Conservation (phyloP, 2,113 vertebrate genomes). For the Crotalus viridis region DNA sequence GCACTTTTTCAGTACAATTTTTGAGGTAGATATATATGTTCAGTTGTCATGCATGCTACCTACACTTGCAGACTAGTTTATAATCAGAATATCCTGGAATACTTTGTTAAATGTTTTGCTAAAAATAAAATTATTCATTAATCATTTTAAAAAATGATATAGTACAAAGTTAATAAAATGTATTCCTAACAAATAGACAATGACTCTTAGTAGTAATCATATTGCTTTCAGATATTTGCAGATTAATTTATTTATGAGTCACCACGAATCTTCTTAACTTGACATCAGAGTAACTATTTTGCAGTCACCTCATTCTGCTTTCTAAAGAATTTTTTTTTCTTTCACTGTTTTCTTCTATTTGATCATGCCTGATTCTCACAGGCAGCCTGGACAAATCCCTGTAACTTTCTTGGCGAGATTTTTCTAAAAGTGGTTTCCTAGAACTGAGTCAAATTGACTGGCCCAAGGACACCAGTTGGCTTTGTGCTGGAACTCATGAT, state of each 20-base stretch:
- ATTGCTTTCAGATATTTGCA: background rate
- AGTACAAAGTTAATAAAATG: background rate
- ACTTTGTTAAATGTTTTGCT: background rate
- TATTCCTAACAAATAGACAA: background rate
- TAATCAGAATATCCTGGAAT: background rate
- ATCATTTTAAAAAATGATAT: background rate
- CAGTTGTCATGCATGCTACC: background rate
- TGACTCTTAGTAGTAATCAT: background rate
- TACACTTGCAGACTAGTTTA: background rate
- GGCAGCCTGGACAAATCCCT: background rate
- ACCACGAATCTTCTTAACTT: background rate
- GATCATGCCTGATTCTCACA: background rate
- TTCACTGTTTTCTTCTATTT: background rate
- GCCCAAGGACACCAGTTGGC: background rate
- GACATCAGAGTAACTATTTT: background rate
- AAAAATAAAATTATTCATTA: background rate
- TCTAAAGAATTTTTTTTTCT: background rate
- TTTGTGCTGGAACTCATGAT: background rate
- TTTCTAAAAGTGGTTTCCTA: background rate
- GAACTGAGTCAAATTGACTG: background rate
- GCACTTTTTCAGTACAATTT: background rate
- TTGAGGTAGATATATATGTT: background rate
- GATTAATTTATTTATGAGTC: background rate
- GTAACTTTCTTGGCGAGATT: background rate
- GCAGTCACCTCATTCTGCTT: background rate